Conservation (phyloP, 1,140 invertebrate genomes). For the Ips nitidus region DNA sequence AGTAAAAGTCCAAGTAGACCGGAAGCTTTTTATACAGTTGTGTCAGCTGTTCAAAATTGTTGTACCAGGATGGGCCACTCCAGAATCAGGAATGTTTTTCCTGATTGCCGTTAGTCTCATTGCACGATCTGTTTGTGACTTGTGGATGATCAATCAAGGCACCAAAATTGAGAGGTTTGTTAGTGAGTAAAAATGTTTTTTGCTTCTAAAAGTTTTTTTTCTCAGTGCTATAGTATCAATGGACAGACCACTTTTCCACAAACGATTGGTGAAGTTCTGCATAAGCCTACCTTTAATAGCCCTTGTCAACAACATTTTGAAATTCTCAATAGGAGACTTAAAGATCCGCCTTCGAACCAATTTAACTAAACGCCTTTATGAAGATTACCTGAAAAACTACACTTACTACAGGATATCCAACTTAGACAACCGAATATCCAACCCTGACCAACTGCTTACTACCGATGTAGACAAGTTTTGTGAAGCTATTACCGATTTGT, state of each 20-base stretch:
- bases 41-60: conserved; percentile 77
- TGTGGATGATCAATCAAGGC: conserved; percentile 95
- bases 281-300: conserved; percentile 82
- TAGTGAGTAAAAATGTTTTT: conserved; percentile 20
- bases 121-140: conserved; percentile 88
- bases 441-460: conserved; percentile 94
- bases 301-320: conserved; percentile 88
- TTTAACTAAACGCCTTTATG: conserved; percentile 82
- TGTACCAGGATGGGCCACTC: conserved; percentile 73
- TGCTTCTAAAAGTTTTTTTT: conserved; percentile 41
- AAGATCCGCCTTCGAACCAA: conserved; percentile 89
- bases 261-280: conserved; percentile 74
- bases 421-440: conserved; percentile 91
- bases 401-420: conserved; percentile 98
- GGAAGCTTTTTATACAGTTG: conserved; percentile 79
- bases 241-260: conserved; percentile 75
- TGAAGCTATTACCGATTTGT: conserved; percentile 90
- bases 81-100: conserved; percentile 77
- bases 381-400: conserved; percentile 93
- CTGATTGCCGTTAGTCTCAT: conserved; percentile 82
- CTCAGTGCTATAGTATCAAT: conserved; percentile 90
- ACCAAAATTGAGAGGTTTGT: conserved; percentile 87
- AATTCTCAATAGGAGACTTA: conserved; percentile 91
- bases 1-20: conserved; percentile 84
- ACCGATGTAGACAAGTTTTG: conserved; percentile 98